Base-by-base conservation (phyloP, 2,888 invertebrate genomes). In the Oxyscelio sp. region DNA sequence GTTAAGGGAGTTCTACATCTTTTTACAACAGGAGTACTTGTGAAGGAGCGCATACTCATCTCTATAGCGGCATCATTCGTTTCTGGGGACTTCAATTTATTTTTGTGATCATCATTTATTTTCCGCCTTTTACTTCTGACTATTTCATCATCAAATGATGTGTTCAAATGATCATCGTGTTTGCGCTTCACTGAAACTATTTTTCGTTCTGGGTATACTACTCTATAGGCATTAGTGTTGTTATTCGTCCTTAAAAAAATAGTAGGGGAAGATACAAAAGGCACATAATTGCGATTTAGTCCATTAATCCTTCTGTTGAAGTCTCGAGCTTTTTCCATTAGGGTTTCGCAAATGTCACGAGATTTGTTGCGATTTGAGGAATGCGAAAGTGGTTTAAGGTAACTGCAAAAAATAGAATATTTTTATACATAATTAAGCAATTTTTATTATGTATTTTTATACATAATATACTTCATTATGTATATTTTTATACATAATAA, bases 221-320 rank as follows among this genome's bases (percentile, higher is more conserved):
- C 91, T 34, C 89, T 89, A 75, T 89, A 89, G 1, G 27, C 83
- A 1, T 31, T 27, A n/a, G 21, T 70, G 1, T 74, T 78, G 0
- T 56, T 70, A 17, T 59, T 89, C 0, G 84, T 17, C 38, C 74
- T 90, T 0, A 93, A 71, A 0, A 92, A 90, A 2, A 85, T 59
- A 19, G 92, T 93, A 0, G 94, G 94, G 0, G 93, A 93, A 11
- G 90, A 92, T 9, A 94, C 83, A 34, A 94, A 94, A 2, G 94
- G 94, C 45, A 94, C 87, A 13, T 88, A 85, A 61, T 73, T 83
- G 34, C 58, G 71, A 1, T 92, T 92, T 0, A 85, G 71, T 11
- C 90, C 88, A 2, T 92, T 92, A 0, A 86, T 80, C 17, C 90
- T 88, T 2, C 89, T 58, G 38, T 90, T 93, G 0, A 93, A 93